phyloP scores from a whole-genome alignment of 2,113 vertebrate species.

The Shinisaurus crocodilurus region DNA sequence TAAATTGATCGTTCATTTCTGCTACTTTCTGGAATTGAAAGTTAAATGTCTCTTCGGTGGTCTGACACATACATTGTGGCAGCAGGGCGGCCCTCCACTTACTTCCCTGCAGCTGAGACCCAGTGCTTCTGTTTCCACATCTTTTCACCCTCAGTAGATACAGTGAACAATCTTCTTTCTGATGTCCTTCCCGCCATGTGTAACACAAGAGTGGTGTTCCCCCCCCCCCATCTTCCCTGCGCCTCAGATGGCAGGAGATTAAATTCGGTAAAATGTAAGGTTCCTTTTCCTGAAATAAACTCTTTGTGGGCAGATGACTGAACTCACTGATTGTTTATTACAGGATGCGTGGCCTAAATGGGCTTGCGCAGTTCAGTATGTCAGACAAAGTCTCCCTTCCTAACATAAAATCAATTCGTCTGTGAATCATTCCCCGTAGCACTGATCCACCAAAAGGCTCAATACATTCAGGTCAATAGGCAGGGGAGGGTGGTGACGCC shows the following conservation, averaged over 20 bases:
- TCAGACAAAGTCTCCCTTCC: constrained; percentile 14
- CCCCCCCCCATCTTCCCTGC: not conserved
- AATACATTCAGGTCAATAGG: constrained; percentile 21
- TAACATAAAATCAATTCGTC: constrained; percentile 37
- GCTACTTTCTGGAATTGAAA: constrained; percentile 37
- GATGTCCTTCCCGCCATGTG: not conserved
- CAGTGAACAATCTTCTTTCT: not conserved
- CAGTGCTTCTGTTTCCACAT: not conserved
- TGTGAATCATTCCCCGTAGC: constrained; percentile 23
- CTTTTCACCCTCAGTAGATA: not conserved
- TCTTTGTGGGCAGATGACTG: not conserved
- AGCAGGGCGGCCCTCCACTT: not conserved
- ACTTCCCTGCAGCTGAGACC: not conserved
- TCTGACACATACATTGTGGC: not conserved
- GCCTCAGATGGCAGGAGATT: not conserved
- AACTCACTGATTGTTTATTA: constrained; percentile 20
- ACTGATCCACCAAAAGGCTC: constrained; percentile 13
- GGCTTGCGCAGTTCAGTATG: constrained; percentile 15
- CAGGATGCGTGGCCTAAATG: constrained; percentile 3
- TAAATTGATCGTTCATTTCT: constrained; percentile 31
- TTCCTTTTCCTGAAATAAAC: constrained; percentile 22
- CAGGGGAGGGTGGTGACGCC: too few relatives aligned
- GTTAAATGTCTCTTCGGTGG: constrained; percentile 35
- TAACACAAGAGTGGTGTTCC: not conserved
- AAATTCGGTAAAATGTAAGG: not conserved